Evolutionary conservation across 2,113 vertebrate species (phyloP), one percentile per base, ranked within the genome.

Genomic region (Antechinus flavipes): DNA sequence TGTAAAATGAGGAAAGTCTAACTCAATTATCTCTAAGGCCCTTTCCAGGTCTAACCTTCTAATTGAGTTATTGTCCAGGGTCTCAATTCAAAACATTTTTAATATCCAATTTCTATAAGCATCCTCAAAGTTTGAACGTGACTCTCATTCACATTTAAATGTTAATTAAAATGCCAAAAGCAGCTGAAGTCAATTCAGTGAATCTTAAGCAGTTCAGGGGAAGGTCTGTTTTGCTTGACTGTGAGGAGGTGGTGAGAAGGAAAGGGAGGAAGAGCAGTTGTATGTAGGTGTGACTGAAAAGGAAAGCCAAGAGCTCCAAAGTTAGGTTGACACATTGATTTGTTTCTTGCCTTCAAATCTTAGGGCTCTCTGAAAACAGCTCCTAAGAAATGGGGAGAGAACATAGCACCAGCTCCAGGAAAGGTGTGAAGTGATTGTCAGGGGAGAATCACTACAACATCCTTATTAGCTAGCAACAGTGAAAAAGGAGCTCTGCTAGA

Each of bases 1-100:
- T 25, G 0, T 55, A 54, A 50, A 54, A 6, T 8, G 1, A 47
- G 0, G 4, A 10, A 0, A 2, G 12, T 11, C 16, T 84, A 0
- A 8, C 5, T 1, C 68, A 22, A 8, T 22, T 30, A 9, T 8
- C 27, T 42, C 22, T 0, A 9, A 12, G 58, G 24, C 25, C 35
- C 7, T 4, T 91, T 91, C 42, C n/a, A 22, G 7, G n/a, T 23
- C 68, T 84, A 84, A 42, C 68, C 68, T 84, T 42, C 68, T 42
- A 84, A 42, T 42, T 84, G 68, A 42, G n/a, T 84, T 68, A 84
- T 42, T 11, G 2, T 1, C 16, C 91, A 23, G 0, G 26, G 52
- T 8, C 52, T 54, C 19, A 0, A 6, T 25, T 35, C 30, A 2
- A 54, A 58, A 53, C 16, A 0, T 22, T 61, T 90, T 56, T 46